Conservation (phyloP, 2,113 vertebrate species). For the Arvicanthis niloticus region DNA sequence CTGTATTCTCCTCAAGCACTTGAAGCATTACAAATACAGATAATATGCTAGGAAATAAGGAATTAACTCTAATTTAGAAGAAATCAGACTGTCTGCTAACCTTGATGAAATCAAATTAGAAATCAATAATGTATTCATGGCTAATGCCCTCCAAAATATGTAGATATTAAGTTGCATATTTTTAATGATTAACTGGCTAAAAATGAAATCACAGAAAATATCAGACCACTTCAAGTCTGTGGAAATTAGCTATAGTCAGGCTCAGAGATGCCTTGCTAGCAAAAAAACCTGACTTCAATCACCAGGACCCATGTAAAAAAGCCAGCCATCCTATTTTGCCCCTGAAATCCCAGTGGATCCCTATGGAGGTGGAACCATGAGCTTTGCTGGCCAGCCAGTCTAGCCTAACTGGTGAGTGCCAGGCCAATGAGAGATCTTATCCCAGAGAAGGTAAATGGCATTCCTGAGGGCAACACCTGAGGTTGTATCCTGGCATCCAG, state of each 20-base stretch:
- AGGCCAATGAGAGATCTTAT: neutral
- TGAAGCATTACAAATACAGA: neutral
- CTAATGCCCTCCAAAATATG: neutral
- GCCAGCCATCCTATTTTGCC: neutral
- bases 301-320: neutral
- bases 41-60: neutral
- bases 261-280: neutral
- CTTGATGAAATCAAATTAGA: constrained; percentile 60
- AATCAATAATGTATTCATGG: neutral
- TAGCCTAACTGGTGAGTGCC: neutral
- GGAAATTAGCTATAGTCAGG: neutral
- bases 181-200: constrained; percentile 7
- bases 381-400: neutral
- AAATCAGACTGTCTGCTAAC: constrained; percentile 26
- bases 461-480: neutral
- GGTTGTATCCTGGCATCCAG: neutral
- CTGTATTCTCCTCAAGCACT: neutral
- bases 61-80: constrained; percentile 16
- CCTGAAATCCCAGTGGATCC: neutral
- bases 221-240: neutral
- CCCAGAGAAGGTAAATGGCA: neutral
- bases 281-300: neutral
- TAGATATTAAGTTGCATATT: constrained; percentile 11
- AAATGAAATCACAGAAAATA: constrained; percentile 11
- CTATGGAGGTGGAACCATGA: neutral